Evolutionary conservation across 2,797 vertebrate species (phyloP), one percentile per base, ranked within the genome.

Genomic region (Rhinoraja longicauda): DNA sequence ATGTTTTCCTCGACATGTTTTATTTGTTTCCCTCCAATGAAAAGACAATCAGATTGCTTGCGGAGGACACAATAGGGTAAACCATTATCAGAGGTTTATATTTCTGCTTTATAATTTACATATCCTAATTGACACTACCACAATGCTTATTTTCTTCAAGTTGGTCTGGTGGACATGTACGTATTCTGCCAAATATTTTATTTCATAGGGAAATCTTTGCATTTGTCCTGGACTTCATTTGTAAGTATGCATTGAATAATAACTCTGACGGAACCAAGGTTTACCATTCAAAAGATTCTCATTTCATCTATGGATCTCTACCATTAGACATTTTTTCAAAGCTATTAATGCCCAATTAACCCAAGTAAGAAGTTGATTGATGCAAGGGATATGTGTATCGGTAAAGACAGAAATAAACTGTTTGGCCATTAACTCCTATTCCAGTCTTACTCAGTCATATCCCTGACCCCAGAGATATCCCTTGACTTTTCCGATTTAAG

Each of bases 401-500:
- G 26, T 39, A 92, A 75, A 75, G 90, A 45, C 90, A 75, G 26
- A 39, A 57, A 92, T 39, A 75, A 75, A 92, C 53, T 92, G 67
- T 92, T 73, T 57, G 70, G 70, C 36, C 26, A 92, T 53, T 92
- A 92, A 92, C 45, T 92, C 26, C 90, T 92, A 39, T 73, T 75
- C 53, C 59, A 92, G 90, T 29, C 70, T 75, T 75, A 73, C 39
- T 92, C 45, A 92, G 70, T 57, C 39, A 75, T 92, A 92, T 57
- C 39, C 75, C 70, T 53, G 26, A 75, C 70, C 90, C 90, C 70
- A 57, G 90, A 73, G 90, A 92, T 92, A 70, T 92, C 39, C 39
- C 72, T 75, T 53, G 39, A 75, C 13, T 92, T 92, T 39, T 75
- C 64, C 70, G 57, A 92, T 92, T 92, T 92, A 73, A 92, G 70